These are phyloP conservation scores for Eubucco bourcierii DNA, from an alignment of 2,113 vertebrate genomes.

Conservation along the genomic window DNA sequence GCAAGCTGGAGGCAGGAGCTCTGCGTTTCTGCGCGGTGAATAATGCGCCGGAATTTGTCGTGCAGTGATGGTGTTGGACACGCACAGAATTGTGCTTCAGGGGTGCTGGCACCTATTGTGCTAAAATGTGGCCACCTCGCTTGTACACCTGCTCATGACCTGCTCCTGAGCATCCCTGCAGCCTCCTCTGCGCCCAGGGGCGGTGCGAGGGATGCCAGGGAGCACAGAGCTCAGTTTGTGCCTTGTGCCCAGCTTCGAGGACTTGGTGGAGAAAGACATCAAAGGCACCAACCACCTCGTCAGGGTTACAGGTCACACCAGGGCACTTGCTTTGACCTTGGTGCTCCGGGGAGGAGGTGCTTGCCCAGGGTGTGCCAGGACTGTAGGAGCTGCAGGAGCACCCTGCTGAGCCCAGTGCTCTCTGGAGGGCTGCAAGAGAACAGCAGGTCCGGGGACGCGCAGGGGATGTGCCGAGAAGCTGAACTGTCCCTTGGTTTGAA, in stretches of 20 bases:
- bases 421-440: rapidly evolving
- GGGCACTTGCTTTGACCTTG: background rate
- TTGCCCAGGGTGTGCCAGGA: background rate
- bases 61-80: background rate
- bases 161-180: background rate
- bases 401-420: rapidly evolving
- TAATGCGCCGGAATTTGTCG: background rate
- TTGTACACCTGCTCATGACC: too few species aligned
- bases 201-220: rapidly evolving
- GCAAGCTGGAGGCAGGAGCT: background rate
- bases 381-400: background rate
- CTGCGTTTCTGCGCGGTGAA: background rate
- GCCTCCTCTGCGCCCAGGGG: background rate
- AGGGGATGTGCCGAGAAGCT: background rate
- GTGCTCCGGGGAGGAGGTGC: background rate
- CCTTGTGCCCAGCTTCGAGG: background rate
- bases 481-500: rapidly evolving
- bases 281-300: background rate
- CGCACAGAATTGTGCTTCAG: background rate
- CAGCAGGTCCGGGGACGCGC: background rate
- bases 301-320: rapidly evolving
- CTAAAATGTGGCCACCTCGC: background rate
- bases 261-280: background rate
- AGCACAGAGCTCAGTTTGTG: background rate
- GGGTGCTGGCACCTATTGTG: rapidly evolving